Evolutionary conservation across 2,797 vertebrate genomes (phyloP).

Genomic region (Coilia nasus): DNA sequence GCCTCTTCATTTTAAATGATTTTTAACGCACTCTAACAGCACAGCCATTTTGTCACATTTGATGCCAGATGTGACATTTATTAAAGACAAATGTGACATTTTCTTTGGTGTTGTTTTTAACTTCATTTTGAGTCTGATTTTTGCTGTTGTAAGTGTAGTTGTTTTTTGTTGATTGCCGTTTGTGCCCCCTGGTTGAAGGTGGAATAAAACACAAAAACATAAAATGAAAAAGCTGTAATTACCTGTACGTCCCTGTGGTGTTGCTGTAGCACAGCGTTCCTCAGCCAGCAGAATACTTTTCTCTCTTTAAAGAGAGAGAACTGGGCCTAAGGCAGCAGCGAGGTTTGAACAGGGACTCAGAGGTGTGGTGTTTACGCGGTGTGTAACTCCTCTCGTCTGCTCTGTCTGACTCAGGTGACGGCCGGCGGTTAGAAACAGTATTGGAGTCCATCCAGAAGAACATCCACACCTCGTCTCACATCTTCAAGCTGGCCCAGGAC

Average conservation of each 20-base stretch:
- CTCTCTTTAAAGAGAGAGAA: not conserved
- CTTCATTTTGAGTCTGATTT: no score
- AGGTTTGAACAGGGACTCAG: not conserved
- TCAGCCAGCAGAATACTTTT: not conserved
- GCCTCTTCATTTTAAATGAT: no score
- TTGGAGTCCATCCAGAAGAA: slow-evolving; percentile 99
- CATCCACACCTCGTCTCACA: slow-evolving; percentile 94
- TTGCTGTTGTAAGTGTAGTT: no score
- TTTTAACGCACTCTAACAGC: no score
- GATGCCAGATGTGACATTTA: no score
- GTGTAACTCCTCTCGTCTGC: not conserved
- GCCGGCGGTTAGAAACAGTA: slow-evolving; percentile 89
- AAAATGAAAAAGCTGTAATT: not conserved
- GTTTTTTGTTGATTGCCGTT: not conserved
- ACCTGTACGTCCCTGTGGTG: not conserved
- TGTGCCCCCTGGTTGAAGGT: no score
- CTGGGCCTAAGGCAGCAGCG: not conserved
- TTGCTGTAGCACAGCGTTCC: not conserved
- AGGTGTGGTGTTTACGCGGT: not conserved
- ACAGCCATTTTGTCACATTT: no score
- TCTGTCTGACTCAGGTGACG: slow-evolving; percentile 81
- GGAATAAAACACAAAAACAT: no score
- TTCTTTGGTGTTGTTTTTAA: no score
- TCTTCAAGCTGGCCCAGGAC: slow-evolving; percentile 98
- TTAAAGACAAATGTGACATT: no score